These are phyloP conservation scores for Nothobranchius kuhntae DNA, from an alignment of 2,113 vertebrate species.

Conservation along the genomic window DNA sequence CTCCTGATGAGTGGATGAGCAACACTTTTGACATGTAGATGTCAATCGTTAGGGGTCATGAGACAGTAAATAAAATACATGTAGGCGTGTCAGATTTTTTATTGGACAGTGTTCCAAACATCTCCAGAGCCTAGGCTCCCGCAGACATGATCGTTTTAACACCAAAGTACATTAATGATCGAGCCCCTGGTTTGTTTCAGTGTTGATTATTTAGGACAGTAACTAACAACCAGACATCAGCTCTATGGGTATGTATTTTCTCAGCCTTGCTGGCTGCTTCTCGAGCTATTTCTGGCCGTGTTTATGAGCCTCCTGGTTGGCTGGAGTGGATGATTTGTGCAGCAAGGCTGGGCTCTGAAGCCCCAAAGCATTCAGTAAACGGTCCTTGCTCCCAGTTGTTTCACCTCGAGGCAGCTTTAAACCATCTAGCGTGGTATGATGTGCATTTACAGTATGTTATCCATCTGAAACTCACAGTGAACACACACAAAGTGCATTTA, in stretches of 20 bases:
- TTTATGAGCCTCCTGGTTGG: slow-evolving; percentile 50
- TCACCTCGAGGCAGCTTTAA: slow-evolving; percentile 36
- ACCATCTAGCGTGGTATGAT: slow-evolving; percentile 11
- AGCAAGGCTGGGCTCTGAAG: slow-evolving; percentile 52
- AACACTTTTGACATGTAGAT: no score
- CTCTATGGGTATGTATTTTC: no score
- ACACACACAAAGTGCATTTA: background rate
- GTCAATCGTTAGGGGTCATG: background rate
- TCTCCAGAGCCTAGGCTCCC: no score
- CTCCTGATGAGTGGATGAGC: no score
- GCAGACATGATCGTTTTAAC: no score
- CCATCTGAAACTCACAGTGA: slow-evolving; percentile 3
- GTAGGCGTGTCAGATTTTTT: background rate
- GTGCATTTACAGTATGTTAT: background rate
- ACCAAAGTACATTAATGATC: no score
- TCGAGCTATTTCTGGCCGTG: slow-evolving; percentile 61
- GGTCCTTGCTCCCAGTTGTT: slow-evolving; percentile 30
- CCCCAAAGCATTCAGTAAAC: slow-evolving; percentile 41
- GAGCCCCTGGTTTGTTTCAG: no score
- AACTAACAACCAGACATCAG: background rate
- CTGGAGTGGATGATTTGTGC: slow-evolving; percentile 41
- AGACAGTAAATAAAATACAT: background rate
- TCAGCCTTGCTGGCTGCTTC: slow-evolving; percentile 2
- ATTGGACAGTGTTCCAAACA: background rate
- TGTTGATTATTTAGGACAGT: background rate